Evolutionary conservation across 2,797 vertebrate species (phyloP).

Genomic region (Parotocinclus haroldoi): DNA sequence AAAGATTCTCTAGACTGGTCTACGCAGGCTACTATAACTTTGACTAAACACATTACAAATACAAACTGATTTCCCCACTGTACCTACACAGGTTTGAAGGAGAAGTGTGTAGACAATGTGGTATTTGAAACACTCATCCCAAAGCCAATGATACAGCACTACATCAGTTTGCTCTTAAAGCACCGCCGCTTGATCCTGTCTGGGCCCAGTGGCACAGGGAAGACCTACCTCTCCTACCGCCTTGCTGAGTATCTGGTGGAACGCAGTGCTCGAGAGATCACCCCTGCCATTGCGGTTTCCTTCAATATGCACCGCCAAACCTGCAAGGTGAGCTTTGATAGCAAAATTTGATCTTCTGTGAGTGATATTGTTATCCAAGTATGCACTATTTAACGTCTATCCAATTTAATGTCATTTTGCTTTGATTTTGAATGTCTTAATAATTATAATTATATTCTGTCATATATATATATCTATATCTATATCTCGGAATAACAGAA

Average conservation of each 20-base stretch:
- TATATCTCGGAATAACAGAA: too few species aligned
- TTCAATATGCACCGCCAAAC: constrained; percentile 99
- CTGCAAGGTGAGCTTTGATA: constrained; percentile 81
- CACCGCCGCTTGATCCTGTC: constrained; percentile 92
- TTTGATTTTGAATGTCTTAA: too few species aligned
- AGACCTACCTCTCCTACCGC: constrained; percentile 91
- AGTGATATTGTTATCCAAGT: not conserved
- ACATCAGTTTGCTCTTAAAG: constrained; percentile 94
- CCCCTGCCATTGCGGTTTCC: constrained; percentile 82
- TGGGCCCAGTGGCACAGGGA: constrained; percentile 93
- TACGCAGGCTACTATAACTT: too few species aligned
- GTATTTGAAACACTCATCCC: constrained; percentile 96
- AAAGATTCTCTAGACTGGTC: too few species aligned
- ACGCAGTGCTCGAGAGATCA: constrained; percentile 87
- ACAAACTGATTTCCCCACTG: too few species aligned
- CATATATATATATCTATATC: too few species aligned
- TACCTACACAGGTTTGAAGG: constrained; percentile 81
- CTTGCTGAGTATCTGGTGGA: constrained; percentile 96
- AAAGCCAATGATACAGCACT: constrained; percentile 98
- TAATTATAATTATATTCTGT: too few species aligned
- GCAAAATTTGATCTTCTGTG: not conserved
- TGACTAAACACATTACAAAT: too few species aligned
- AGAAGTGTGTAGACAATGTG: constrained; percentile 94
- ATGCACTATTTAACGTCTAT: too few species aligned
- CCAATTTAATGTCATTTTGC: too few species aligned